A percentile compares a stretch with the other conserved stretches of the same genome.
These are phyloP conservation scores for Cinclus mexicanus DNA, from an alignment of 2,113 vertebrate species.

Conservation along the genomic window DNA sequence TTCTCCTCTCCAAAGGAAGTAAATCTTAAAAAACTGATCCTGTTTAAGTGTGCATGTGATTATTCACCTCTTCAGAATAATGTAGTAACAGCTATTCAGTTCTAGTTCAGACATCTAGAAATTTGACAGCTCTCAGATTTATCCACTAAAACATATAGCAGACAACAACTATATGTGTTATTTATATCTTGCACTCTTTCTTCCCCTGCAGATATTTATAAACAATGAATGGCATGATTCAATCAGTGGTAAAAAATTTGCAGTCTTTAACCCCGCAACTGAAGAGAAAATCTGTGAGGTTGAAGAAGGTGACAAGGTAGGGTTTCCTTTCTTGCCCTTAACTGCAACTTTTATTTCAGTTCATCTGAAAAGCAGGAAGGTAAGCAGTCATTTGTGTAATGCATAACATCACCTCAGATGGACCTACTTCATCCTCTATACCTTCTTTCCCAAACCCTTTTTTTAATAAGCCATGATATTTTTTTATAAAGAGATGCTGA, in stretches of 20 bases:
- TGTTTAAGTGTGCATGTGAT: neutral
- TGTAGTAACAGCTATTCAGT: neutral
- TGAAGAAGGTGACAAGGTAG: conserved; percentile 85
- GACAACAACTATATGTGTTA: neutral
- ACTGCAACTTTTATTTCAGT: neutral
- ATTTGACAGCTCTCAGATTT: neutral
- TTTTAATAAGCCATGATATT: neutral
- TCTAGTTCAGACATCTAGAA: neutral
- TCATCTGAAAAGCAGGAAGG: neutral
- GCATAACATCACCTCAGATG: neutral
- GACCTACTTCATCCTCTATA: neutral
- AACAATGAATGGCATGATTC: conserved; percentile 88
- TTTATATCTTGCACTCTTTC: neutral
- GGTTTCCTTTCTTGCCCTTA: neutral
- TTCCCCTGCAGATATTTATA: conserved; percentile 83
- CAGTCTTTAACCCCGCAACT: conserved; percentile 82
- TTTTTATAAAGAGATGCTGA: neutral
- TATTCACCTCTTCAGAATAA: neutral
- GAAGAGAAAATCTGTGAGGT: conserved; percentile 86
- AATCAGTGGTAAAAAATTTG: conserved; percentile 82
- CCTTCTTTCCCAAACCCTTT: neutral
- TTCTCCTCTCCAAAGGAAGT: neutral
- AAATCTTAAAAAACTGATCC: neutral
- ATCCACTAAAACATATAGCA: neutral
- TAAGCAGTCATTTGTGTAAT: neutral